Percentiles rank a stretch among this genome's conserved stretches.
Evolutionary conservation across 2,797 vertebrate species (phyloP).

Genomic region (Artibeus jamaicensis): DNA sequence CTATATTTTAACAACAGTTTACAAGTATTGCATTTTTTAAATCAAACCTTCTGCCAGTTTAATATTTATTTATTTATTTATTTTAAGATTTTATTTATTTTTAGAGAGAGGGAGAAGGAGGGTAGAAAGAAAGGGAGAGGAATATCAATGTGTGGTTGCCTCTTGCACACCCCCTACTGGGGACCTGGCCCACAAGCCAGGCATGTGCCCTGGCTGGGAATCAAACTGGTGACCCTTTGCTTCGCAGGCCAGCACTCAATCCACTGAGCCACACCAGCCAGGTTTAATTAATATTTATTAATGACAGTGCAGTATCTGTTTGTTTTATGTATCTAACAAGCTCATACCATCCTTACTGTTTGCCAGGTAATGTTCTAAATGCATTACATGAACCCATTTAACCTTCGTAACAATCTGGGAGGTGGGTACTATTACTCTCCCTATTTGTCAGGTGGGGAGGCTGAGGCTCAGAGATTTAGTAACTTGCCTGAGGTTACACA

Average conservation of each 20-base stretch:
- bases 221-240: no score
- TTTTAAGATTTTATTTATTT: background rate
- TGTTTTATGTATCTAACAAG: background rate
- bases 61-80: background rate
- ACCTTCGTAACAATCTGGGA: background rate
- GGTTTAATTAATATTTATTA: conserved; percentile 13
- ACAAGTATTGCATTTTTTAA: background rate
- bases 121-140: no score
- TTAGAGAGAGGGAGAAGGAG: no score
- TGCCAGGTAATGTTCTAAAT: background rate
- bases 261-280: no score
- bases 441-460: background rate
- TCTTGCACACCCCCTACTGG: no score
- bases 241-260: no score
- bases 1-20: conserved; percentile 16
- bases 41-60: conserved; percentile 25
- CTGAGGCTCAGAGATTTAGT: background rate
- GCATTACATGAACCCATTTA: background rate
- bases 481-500: background rate
- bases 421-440: background rate
- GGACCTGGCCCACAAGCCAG: no score
- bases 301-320: background rate
- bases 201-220: no score
- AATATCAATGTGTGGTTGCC: no score
- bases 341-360: background rate